phyloP scores from a whole-genome alignment of 2,113 vertebrate genomes.

The Hippocampus abdominalis region DNA sequence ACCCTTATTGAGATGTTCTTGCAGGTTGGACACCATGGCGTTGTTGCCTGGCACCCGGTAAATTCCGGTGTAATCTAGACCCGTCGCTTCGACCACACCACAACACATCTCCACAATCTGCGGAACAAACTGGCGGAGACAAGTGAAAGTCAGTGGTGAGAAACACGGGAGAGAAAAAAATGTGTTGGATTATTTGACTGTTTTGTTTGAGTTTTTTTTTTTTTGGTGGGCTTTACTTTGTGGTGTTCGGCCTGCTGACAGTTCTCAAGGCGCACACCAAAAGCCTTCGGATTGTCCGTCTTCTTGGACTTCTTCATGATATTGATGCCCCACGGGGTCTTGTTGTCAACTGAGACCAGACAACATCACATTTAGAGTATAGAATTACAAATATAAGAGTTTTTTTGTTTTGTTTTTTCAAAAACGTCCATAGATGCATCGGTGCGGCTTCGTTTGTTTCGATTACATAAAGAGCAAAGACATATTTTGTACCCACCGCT shows the following conservation, averaged over 20 bases:
- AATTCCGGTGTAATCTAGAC: slow-evolving; percentile 92
- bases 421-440: background rate
- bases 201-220: too few species aligned
- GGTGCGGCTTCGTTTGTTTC: background rate
- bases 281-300: slow-evolving; percentile 73
- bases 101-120: slow-evolving; percentile 93
- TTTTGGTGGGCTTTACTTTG: slow-evolving; percentile 73
- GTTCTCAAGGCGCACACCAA: slow-evolving; percentile 90
- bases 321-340: slow-evolving; percentile 87
- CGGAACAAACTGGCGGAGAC: slow-evolving; percentile 79
- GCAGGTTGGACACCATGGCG: slow-evolving; percentile 88
- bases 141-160: background rate
- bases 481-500: slow-evolving; percentile 68
- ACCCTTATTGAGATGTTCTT: slow-evolving; percentile 95
- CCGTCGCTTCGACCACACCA: slow-evolving; percentile 84
- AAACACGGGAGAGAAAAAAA: background rate
- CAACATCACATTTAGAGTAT: background rate
- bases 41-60: slow-evolving; percentile 96
- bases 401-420: background rate
- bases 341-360: slow-evolving; percentile 77
- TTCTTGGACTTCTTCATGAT: slow-evolving; percentile 96
- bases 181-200: too few species aligned
- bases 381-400: background rate
- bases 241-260: slow-evolving; percentile 85
- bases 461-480: background rate